Evolutionary conservation across 2,797 vertebrate genomes (phyloP).

Genomic region (Sebastes nivosus): DNA sequence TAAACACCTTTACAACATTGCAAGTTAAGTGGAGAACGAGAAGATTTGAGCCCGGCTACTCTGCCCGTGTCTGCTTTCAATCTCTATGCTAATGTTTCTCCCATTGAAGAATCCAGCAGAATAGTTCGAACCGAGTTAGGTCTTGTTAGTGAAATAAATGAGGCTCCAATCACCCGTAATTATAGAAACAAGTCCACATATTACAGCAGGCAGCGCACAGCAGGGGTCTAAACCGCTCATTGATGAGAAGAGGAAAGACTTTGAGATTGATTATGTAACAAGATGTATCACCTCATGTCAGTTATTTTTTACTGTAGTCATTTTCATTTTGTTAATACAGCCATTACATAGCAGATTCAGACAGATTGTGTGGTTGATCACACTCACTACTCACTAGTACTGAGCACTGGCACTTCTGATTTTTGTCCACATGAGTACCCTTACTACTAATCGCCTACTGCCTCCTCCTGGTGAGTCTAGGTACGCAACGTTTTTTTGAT

Average conservation of each 20-base stretch:
- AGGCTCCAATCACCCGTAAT: constrained; percentile 53
- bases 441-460: too few species aligned
- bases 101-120: constrained; percentile 30
- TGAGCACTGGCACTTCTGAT: too few species aligned
- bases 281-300: background rate
- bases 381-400: too few species aligned
- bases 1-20: constrained; percentile 49
- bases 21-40: constrained; percentile 25
- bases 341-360: background rate
- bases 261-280: constrained; percentile 8
- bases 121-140: constrained; percentile 29
- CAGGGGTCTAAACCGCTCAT: constrained; percentile 16
- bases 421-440: too few species aligned
- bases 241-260: background rate
- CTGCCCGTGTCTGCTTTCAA: constrained; percentile 33
- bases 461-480: too few species aligned
- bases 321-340: background rate
- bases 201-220: constrained; percentile 27
- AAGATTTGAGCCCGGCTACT: background rate
- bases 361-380: background rate
- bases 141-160: constrained; percentile 63
- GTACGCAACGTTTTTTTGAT: too few species aligned
- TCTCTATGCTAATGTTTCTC: constrained; percentile 62
- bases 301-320: background rate
- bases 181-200: constrained; percentile 50